Percentiles rank a stretch among this genome's conserved stretches.
These are phyloP conservation scores for Pseudomyrmex flavicornis DNA, from an alignment of 1,140 invertebrate genomes.

Conservation along the genomic window DNA sequence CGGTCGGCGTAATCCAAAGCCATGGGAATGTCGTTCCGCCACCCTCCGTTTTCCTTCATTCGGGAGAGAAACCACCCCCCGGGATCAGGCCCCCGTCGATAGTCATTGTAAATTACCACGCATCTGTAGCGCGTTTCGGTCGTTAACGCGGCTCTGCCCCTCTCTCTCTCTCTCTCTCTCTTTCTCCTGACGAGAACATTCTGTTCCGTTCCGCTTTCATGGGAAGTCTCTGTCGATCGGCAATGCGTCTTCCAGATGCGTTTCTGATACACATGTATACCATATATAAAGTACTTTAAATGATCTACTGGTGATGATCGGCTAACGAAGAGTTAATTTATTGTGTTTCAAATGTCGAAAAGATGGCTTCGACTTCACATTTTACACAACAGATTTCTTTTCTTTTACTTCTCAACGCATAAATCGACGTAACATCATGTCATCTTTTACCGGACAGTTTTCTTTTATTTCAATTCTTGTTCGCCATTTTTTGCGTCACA, in stretches of 20 bases:
- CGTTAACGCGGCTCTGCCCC: slow-evolving; percentile 71
- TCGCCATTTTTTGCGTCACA: neutral
- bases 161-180: too few species aligned
- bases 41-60: slow-evolving; percentile 6
- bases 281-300: neutral
- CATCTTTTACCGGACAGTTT: neutral
- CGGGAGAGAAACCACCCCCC: slow-evolving; percentile 38
- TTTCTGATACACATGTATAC: slow-evolving; percentile 4
- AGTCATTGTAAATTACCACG: slow-evolving; percentile 81
- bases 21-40: slow-evolving; percentile 74
- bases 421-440: neutral
- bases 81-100: slow-evolving; percentile 61
- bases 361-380: neutral
- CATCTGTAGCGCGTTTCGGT: slow-evolving; percentile 78
- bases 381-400: neutral
- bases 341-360: neutral
- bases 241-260: slow-evolving; percentile 34
- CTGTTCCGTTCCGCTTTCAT: slow-evolving; percentile 41
- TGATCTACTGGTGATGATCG: neutral
- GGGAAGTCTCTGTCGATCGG: slow-evolving; percentile 39
- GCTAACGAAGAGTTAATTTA: slow-evolving; percentile 28
- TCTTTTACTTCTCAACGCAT: neutral
- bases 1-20: slow-evolving; percentile 76
- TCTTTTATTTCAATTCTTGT: neutral
- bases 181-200: neutral